Base-by-base conservation (phyloP, 1,140 invertebrate genomes). In the Scaptomyza hsui region DNA sequence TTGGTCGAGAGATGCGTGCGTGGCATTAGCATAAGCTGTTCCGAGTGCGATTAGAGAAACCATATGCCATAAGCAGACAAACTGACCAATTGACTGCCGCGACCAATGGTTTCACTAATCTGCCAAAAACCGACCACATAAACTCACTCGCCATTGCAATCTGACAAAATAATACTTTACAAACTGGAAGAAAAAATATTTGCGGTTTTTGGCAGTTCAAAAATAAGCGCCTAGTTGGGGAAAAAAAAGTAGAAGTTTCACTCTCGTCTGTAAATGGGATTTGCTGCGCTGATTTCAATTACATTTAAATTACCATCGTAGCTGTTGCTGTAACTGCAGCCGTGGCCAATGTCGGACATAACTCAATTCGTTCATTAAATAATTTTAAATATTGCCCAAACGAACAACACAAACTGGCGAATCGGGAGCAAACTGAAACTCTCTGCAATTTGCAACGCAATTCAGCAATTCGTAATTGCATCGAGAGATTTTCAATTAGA, bases 361-460 rank as follows among this genome's bases (percentile, higher is more conserved):
- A 88, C 75, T 81, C 82, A 82, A 88, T 88, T 88, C 78, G 78
- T 86, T 86, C 78, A 86, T 88, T 86, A 86, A 86, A 86, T 88
- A 88, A 88, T 86, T 82, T 86, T 82, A 82, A 88, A 86, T 88
- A 86, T 88, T 88, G 82, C 73, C 73, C 73, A 72, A 67, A 78
- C 70, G 81, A 73, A 4, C 19, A 86, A 76, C 76, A 81, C 49
- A 60, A 61, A n/a, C 48, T 41, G 57, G 29, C 41, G 59, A 80
- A 65, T 12, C 52, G 19, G 10, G 10, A 7, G 29, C 48, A 53
- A 53, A 45, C 44, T 29, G 63, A 62, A 42, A 49, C 39, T 44
- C 53, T 41, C 42, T 29, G 48, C 55, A 48, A 53, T 29, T 44
- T 32, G 51, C 26, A 52, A 21, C 47, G 29, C 45, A 51, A 52